These are phyloP conservation scores for Drosophila nigromelanica DNA, from an alignment of 1,140 invertebrate genomes.

Conservation along the genomic window DNA sequence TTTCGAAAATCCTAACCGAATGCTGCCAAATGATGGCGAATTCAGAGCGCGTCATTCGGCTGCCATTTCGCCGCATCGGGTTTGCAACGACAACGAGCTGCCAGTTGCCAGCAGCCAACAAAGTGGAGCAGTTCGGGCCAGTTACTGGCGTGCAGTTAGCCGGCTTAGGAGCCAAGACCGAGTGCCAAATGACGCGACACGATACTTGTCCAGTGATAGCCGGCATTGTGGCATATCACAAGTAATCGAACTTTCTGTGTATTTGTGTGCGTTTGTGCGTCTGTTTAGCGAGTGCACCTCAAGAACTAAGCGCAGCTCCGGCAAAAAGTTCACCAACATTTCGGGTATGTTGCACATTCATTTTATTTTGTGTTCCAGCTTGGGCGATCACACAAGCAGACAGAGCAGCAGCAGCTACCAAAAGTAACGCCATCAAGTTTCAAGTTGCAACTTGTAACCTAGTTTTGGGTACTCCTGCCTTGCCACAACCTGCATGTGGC, in stretches of 20 bases:
- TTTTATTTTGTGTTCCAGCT: constrained; percentile 12
- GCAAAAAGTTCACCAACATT: not conserved
- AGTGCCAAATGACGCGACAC: constrained; percentile 17
- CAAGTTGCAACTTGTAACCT: constrained; percentile 72
- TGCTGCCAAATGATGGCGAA: constrained; percentile 41
- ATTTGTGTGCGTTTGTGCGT: not conserved
- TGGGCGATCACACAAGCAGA: not conserved
- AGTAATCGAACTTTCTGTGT: not conserved
- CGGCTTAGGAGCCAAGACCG: constrained; percentile 7
- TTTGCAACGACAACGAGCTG: constrained; percentile 2
- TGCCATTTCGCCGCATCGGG: constrained; percentile 27
- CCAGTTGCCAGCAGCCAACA: constrained; percentile 72
- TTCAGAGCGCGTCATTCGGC: constrained; percentile 26
- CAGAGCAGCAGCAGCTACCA: constrained; percentile 15
- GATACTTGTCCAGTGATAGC: constrained; percentile 10
- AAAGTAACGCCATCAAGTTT: constrained; percentile 50
- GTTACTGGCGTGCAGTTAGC: constrained; percentile 28
- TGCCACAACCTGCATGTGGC: constrained; percentile 10
- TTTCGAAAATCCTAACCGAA: constrained; percentile 27
- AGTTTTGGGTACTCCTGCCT: constrained; percentile 48
- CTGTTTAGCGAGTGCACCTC: not conserved
- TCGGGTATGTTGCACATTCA: constrained; percentile 39
- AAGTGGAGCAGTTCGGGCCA: constrained; percentile 68
- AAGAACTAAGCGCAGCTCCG: not conserved
- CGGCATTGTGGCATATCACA: constrained; percentile 12